Evolutionary conservation across 1,140 invertebrate species (phyloP), one percentile per base, ranked within the genome.

Genomic region (Glomeris maerens): DNA sequence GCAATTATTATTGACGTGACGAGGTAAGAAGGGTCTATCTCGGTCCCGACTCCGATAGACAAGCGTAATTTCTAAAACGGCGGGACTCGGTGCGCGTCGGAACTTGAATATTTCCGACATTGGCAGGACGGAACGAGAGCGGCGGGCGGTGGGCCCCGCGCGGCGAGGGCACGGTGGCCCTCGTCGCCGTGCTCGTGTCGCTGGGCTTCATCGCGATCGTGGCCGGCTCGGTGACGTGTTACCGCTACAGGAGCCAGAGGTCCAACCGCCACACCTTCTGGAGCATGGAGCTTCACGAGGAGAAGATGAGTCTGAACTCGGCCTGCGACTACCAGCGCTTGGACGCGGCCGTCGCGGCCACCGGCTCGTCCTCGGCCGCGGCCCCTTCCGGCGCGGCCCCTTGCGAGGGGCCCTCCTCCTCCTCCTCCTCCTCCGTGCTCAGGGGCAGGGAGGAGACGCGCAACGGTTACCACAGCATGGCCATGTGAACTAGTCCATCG

Each of bases 261-360:
- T 36, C 21, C 3, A 36, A 29, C 10, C 46, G 39, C 5, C n/a
- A 7, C 21, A 21, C 46, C 3, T 48, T 48, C 14, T 48, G 46
- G 46, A 48, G 46, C 25, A 48, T 48, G n/a, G 46, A 48, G 27
- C 25, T 48, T 20, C 20, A 17, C 7, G 46, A 48, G 21, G 46
- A 48, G 21, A 48, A 48, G 39, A 21, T 48, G 17, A 48, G 46
- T 48, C 23, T 48, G 4, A 48, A 48, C 21, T 23, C 46, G 3
- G 23, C 5, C 21, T 23, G 5, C 5, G 46, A 48, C 21, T 48
- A 48, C 23, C 46, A 39, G 7, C 26, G 28, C 22, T 23, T 48
- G 29, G 46, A 39, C 7, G 46, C 31, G 10, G 31, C 31, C 17
- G 31, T 17, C 31, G n/a, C n/a, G n/a, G n/a, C n/a, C n/a, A n/a